Percentiles rank a stretch among this genome's conserved stretches.
Evolutionary conservation across 2,797 vertebrate genomes (phyloP).

Genomic region (Xyrichtys novacula): DNA sequence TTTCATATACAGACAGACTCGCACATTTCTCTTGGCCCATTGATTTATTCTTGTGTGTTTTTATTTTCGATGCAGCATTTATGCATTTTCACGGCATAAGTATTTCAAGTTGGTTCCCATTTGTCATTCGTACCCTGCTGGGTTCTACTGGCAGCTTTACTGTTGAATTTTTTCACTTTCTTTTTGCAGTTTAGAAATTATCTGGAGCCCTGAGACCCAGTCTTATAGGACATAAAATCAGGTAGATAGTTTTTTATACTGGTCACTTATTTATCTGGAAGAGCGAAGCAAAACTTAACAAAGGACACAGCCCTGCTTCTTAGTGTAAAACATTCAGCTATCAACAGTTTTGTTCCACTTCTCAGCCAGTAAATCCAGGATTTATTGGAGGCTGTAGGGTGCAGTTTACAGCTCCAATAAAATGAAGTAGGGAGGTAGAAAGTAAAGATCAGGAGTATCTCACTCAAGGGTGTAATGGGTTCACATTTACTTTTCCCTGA

Average conservation of each 20-base stretch:
- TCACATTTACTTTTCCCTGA: too few relatives aligned
- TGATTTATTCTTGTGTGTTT: too few relatives aligned
- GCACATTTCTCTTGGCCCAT: too few relatives aligned
- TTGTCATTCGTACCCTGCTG: conserved; percentile 31
- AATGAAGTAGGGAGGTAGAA: too few relatives aligned
- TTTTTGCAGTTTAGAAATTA: conserved; percentile 16
- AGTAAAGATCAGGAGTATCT: too few relatives aligned
- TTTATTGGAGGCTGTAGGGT: too few relatives aligned
- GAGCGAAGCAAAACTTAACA: conserved; percentile 4
- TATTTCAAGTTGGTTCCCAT: conserved; percentile 13
- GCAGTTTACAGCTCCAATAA: too few relatives aligned
- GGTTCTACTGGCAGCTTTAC: conserved; percentile 16
- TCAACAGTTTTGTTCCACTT: too few relatives aligned
- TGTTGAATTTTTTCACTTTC: conserved; percentile 20
- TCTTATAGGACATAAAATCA: conserved; percentile 17
- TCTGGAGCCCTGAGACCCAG: conserved; percentile 12
- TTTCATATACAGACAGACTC: too few relatives aligned
- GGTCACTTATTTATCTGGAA: not conserved
- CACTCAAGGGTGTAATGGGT: too few relatives aligned
- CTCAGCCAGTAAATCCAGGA: not conserved
- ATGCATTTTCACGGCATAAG: conserved; percentile 26
- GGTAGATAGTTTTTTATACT: conserved; percentile 24
- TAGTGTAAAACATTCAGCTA: not conserved
- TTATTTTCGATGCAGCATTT: conserved; percentile 1
- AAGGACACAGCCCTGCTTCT: not conserved